Percentiles rank a stretch among this genome's conserved stretches.
Evolutionary conservation across 2,797 vertebrate genomes (phyloP).

Genomic region (Gouania willdenowi): DNA sequence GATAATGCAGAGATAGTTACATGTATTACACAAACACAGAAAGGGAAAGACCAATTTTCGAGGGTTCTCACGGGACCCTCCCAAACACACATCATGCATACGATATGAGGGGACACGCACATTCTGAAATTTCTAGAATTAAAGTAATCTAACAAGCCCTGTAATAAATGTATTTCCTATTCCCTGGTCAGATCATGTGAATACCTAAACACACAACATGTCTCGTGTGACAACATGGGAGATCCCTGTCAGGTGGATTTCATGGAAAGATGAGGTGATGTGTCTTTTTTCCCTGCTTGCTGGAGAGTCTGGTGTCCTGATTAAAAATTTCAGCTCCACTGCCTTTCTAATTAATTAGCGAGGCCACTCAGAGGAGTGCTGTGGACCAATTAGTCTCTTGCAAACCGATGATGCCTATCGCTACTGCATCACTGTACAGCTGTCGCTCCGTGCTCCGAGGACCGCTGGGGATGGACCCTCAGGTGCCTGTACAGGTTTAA

Average conservation of each 20-base stretch:
- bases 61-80: constrained; percentile 10
- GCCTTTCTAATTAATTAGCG: constrained; percentile 81
- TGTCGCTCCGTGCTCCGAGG: constrained; percentile 67
- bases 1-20: constrained; percentile 7
- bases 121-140: constrained; percentile 33
- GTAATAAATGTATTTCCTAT: constrained; percentile 45
- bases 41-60: constrained; percentile 13
- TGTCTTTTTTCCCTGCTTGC: constrained; percentile 44
- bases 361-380: constrained; percentile 72
- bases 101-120: constrained; percentile 20
- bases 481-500: constrained; percentile 63
- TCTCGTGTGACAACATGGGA: constrained; percentile 50
- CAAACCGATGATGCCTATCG: constrained; percentile 75
- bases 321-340: constrained; percentile 82
- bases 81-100: constrained; percentile 34
- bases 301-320: constrained; percentile 71
- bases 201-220: constrained; percentile 59
- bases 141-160: constrained; percentile 37
- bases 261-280: constrained; percentile 66
- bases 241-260: constrained; percentile 72
- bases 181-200: constrained; percentile 45
- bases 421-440: constrained; percentile 68
- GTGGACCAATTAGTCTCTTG: constrained; percentile 75
- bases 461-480: constrained; percentile 61
- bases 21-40: constrained; percentile 12